phyloP scores from a whole-genome alignment of 2,888 invertebrate genomes.

The Philereme vetulata region DNA sequence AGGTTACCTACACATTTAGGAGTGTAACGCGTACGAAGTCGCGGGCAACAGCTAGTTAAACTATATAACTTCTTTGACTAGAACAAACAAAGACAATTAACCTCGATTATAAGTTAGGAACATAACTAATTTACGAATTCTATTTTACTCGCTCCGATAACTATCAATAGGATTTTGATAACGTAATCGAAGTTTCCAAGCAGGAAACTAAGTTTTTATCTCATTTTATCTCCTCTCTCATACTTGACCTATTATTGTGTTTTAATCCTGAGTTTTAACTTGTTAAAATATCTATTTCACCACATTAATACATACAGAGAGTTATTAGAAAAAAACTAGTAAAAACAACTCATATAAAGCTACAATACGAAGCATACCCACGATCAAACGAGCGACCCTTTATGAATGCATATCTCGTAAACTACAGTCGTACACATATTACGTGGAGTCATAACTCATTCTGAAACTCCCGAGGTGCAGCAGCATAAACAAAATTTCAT shows the following conservation, averaged over 20 bases:
- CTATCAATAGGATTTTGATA: conserved; percentile 3
- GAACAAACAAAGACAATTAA: background rate
- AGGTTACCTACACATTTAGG: no score
- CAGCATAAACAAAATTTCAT: conserved; percentile 8
- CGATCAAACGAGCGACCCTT: background rate
- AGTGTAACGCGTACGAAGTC: no score
- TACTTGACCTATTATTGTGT: no score
- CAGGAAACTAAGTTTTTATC: background rate
- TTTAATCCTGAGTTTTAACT: no score
- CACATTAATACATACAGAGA: no score
- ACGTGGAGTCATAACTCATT: conserved; percentile 4
- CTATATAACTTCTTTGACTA: background rate
- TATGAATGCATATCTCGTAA: background rate
- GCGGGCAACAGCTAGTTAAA: no score
- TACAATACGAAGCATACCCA: background rate
- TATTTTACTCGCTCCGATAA: background rate
- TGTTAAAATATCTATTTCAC: no score
- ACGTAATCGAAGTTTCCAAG: conserved; percentile 2
- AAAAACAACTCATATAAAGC: background rate
- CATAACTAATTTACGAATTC: background rate
- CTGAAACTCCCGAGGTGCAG: conserved; percentile 3
- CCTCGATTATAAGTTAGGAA: background rate
- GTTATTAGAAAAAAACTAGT: no score
- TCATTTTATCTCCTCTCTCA: no score
- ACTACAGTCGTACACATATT: conserved; percentile 4